Evolutionary conservation across 37 sponge, comb jelly and placozoan genomes (phyloP), one percentile per base, ranked within the genome.

Genomic region (Halisarca cf. caerulea): DNA sequence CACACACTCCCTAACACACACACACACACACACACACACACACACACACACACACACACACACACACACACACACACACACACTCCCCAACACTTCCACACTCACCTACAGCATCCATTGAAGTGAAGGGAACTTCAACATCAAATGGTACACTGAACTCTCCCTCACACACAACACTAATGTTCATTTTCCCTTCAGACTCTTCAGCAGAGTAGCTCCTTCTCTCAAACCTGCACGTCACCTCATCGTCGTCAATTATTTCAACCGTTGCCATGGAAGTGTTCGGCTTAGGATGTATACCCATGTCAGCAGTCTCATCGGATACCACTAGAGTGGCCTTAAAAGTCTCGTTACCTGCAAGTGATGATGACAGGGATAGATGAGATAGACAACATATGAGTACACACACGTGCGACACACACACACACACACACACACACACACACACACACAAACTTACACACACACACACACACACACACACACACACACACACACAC

Each of bases 191-290:
- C 8, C 66, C 61, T 1, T n/a, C 36, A 14, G 59, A 1, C 20
- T 41, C 57, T 15, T 15, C 44, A 24, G 38, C 61, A 84, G 81
- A 34, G 0, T 55, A 23, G 18, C 27, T 62, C 42, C 40, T 58
- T 58, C 44, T 69, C 15, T 55, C 77, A 23, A 80, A 59, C 57
- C 78, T 80, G 1, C 83, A 84, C 5, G 43, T 68, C 32, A 84
- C 85, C 33, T 25, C 44, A 61, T 86, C 80, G 79, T 78, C 30
- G 53, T 86, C 86, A 11, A 39, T 37, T 27, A 86, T 86, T 35
- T 27, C 33, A 60, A 86, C 68, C 38, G 6, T 64, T 11, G 86
- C 51, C 23, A 28, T 32, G 18, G n/a, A n/a, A n/a, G n/a, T n/a
- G n/a, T n/a, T n/a, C n/a, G n/a, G n/a, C n/a, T n/a, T n/a, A n/a